Conservation (phyloP, 1,140 invertebrate species). For the Tribolium madens region DNA sequence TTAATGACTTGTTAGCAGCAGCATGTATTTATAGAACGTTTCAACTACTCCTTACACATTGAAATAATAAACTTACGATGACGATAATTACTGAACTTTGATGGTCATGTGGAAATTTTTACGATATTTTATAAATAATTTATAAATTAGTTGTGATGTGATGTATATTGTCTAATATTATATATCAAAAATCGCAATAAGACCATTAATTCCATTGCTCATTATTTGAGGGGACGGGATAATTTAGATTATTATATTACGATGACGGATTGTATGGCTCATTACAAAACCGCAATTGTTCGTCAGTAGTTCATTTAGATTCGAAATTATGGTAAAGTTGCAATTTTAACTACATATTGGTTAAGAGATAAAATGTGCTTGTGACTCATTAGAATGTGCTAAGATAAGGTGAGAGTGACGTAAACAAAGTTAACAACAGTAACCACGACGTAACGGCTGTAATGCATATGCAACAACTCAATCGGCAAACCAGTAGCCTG, state of each 20-base stretch:
- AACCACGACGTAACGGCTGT: conserved; percentile 47
- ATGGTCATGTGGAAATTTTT: not conserved
- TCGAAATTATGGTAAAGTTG: not conserved
- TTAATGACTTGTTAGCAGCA: conserved; percentile 37
- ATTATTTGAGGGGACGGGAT: conserved; percentile 41
- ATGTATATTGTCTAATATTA: conserved; percentile 46
- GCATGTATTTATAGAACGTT: conserved; percentile 34
- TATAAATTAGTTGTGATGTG: not conserved
- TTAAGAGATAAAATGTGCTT: conserved; percentile 1
- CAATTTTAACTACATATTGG: conserved; percentile 16
- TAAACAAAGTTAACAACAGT: conserved; percentile 41
- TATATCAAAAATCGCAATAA: conserved; percentile 53
- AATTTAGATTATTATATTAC: conserved; percentile 2
- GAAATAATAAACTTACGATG: conserved; percentile 39
- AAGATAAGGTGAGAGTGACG: conserved; percentile 45
- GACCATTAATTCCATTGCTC: conserved; percentile 48
- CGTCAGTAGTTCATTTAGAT: not conserved
- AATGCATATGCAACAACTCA: conserved; percentile 55
- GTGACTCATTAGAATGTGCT: conserved; percentile 40
- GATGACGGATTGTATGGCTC: conserved; percentile 13
- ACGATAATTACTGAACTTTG: not conserved
- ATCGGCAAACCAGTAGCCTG: conserved; percentile 51
- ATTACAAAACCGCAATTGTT: conserved; percentile 2
- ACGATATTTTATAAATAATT: not conserved
- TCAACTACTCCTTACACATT: conserved; percentile 34